phyloP scores from a whole-genome alignment of 2,113 vertebrate genomes.

The Apodemus speciosus region DNA sequence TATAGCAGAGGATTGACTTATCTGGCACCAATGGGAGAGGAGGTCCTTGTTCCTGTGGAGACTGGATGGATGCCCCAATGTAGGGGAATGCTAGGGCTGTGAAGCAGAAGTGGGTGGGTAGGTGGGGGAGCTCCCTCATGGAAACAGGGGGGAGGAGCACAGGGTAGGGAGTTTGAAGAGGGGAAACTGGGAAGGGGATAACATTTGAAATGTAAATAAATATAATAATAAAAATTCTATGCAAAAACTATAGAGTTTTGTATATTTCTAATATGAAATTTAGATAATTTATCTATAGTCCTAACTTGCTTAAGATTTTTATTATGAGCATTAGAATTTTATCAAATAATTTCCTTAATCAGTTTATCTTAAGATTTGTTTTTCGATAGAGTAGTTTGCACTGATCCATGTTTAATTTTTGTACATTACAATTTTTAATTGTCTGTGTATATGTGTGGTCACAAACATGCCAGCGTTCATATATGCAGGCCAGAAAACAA shows the following conservation, averaged over 20 bases:
- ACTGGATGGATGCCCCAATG: no score
- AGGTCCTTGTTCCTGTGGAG: no score
- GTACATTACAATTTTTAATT: background rate
- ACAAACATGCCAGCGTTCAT: background rate
- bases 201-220: no score
- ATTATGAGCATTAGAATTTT: background rate
- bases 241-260: background rate
- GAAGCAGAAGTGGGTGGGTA: no score
- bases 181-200: no score
- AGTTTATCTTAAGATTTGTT: background rate
- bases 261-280: background rate
- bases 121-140: no score
- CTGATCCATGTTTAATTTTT: background rate
- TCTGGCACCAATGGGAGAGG: no score
- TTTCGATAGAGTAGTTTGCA: background rate
- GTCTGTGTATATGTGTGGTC: background rate
- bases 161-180: no score
- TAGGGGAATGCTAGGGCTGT: no score
- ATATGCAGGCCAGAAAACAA: background rate
- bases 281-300: background rate
- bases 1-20: no score
- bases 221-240: no score
- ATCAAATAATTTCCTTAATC: background rate
- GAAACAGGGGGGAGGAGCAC: no score
- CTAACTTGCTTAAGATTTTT: background rate